Base-by-base conservation (phyloP, 1,140 invertebrate species). In the Piezodorus guildinii region DNA sequence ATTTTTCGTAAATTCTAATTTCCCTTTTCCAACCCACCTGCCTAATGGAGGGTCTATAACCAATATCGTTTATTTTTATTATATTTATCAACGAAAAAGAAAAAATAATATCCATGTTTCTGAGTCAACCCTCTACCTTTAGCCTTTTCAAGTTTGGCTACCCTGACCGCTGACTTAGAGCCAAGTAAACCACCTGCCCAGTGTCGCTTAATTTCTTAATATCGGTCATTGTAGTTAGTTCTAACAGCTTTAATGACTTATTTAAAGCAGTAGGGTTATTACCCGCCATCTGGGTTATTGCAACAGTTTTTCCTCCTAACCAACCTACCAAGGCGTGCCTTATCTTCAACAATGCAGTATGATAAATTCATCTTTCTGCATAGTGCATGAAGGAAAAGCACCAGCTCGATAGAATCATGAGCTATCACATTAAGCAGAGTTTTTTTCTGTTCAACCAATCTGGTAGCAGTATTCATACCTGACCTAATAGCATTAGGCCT, bases 311-410 rank as follows among this genome's bases (percentile, higher is more conserved):
- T 97, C 69, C 92, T 83, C 68, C 90, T 84, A 0, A 98, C 94
- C 65, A 99, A 85, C 68, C 86, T 83, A 71, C 96, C 97, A 46
- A 99, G 78, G 68, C 96, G 84, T 30, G 96, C 91, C 76, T 99
- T 99, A 71, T 90, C 90, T 77, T 99, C 99, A 1, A 99, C 84
- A 71, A 99, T 98, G 76, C 94, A 98, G 75, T 99, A 99, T 43
- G 97, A 96, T 21, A 99, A 92, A 66, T 94, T 96, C 96, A 99
- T 99, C 77, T 98, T 98, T 70, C 96, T 86, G 80, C 97, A 99
- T 44, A 99, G 78, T 30, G 96, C 92, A 45, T 97, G 97, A 68
- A 99, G 78, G 82, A 95, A 98, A 0, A 99, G 79, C 17, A 99
- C 96, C 72, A 99, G 78, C 93, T 99, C 97, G 78, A 99, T 86